Evolutionary conservation across 2,797 vertebrate species (phyloP), one percentile per base, ranked within the genome.

Genomic region (Ctenopoma multispine): DNA sequence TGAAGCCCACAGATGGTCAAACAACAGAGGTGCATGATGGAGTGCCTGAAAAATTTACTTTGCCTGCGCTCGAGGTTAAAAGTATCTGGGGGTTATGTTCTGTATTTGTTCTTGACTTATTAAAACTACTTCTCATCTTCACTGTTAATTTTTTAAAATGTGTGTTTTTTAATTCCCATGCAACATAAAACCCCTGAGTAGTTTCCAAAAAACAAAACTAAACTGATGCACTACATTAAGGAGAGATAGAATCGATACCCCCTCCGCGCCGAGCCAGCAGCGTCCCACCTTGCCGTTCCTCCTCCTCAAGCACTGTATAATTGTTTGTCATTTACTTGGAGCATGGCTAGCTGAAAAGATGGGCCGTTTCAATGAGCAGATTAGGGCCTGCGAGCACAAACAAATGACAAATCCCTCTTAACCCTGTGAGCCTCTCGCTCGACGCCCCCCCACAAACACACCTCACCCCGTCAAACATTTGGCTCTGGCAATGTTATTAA

Each of bases 361-460:
- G 92, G 94, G 90, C 92, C 90, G 94, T 94, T 96, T 96, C 91
- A 95, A 92, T 95, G 96, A 97, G 96, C 95, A 97, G 97, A 98
- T 97, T 97, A 98, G 91, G 92, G 95, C 93, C 93, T 94, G 95
- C 93, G 92, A 96, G 95, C 95, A 95, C 95, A 96, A 96, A 95
- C 95, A 95, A 96, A 96, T 97, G 96, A 97, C 97, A 97, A 97
- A 97, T 97, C 96, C 92, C 95, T 94, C 94, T 96, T 98, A 99
- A 98, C 97, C 96, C 95, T 82, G 93, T 93, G 94, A 79, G 93
- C 95, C 81, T 92, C 93, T 91, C 93, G 90, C 94, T 90, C 90
- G 88, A 94, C 75, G 27, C 83, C 82, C 66, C 63, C 83, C 71
- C 72, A 62, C 83, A 86, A 77, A 79, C 84, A 83, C 83, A 90